Conservation (phyloP, 2,888 invertebrate genomes). For the Diaperis boleti region DNA sequence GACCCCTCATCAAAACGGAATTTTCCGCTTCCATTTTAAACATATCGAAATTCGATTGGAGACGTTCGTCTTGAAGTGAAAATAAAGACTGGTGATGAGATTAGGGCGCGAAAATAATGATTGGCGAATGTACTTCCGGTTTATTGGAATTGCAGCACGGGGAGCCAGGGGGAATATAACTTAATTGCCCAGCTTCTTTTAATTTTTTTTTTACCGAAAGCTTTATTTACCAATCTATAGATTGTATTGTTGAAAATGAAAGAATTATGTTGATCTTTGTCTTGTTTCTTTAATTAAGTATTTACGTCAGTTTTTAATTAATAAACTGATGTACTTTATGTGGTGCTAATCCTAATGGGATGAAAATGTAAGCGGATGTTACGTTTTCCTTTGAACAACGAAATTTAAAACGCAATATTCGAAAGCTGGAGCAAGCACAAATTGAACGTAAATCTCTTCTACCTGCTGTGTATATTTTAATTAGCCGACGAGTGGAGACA, state of each 20-base stretch:
- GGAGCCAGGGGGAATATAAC: too few species aligned
- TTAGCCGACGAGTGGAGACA: conserved; percentile 11
- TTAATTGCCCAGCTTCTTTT: too few species aligned
- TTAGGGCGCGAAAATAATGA: conserved; percentile 32
- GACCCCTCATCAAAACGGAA: conserved; percentile 22
- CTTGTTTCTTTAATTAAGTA: too few species aligned
- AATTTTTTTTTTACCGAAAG: too few species aligned
- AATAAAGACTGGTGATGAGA: conserved; percentile 28
- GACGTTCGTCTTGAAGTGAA: conserved; percentile 29
- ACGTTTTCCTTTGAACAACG: background rate
- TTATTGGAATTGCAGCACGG: too few species aligned
- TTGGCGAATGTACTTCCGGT: conserved; percentile 16
- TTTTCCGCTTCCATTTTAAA: conserved; percentile 26
- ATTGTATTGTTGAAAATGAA: too few species aligned
- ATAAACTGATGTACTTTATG: too few species aligned
- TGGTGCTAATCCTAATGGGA: too few species aligned
- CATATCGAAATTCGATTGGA: conserved; percentile 30
- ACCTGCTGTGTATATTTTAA: conserved; percentile 19
- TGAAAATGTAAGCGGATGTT: background rate
- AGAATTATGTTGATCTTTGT: too few species aligned
- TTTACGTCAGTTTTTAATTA: too few species aligned
- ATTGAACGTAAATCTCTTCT: conserved; percentile 12
- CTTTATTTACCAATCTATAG: too few species aligned
- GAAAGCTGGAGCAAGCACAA: conserved; percentile 14
- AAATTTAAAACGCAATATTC: conserved; percentile 20